These are phyloP conservation scores for Epinephelus moara DNA, from an alignment of 2,113 vertebrate species.

Conservation along the genomic window DNA sequence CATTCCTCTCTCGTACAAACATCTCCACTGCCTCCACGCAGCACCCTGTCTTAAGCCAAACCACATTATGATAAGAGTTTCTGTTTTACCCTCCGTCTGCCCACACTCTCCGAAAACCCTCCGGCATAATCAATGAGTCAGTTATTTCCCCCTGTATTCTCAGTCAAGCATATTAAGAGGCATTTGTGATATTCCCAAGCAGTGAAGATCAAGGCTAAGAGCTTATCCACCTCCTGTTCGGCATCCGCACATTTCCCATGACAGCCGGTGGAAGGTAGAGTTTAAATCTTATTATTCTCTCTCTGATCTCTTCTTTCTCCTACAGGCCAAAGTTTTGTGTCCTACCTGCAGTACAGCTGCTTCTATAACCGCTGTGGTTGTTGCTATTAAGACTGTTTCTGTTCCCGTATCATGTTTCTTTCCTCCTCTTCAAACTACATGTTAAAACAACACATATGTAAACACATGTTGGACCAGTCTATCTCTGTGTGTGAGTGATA, in stretches of 20 bases:
- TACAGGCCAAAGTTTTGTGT: slow-evolving; percentile 22
- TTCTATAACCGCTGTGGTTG: not conserved
- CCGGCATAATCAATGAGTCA: slow-evolving; percentile 60
- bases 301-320: slow-evolving; percentile 53
- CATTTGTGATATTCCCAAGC: slow-evolving; percentile 61
- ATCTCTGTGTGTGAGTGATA: not conserved
- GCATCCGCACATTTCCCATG: slow-evolving; percentile 57
- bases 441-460: too few relatives aligned
- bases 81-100: slow-evolving; percentile 8
- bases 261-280: slow-evolving; percentile 42
- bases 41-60: not conserved
- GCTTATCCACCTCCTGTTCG: slow-evolving; percentile 62
- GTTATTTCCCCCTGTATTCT: slow-evolving; percentile 40
- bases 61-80: slow-evolving; percentile 25
- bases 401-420: not conserved
- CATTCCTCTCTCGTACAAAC: not conserved
- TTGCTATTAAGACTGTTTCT: not conserved
- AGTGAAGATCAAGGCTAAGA: slow-evolving; percentile 64
- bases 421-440: too few relatives aligned
- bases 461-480: not conserved
- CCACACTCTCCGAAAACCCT: slow-evolving; percentile 44
- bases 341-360: not conserved
- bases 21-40: not conserved
- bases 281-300: slow-evolving; percentile 52
- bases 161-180: slow-evolving; percentile 50